A percentile compares a stretch with the other conserved stretches of the same genome.
Conservation (phyloP, 2,113 vertebrate species). For the Neogobius melanostomus region DNA sequence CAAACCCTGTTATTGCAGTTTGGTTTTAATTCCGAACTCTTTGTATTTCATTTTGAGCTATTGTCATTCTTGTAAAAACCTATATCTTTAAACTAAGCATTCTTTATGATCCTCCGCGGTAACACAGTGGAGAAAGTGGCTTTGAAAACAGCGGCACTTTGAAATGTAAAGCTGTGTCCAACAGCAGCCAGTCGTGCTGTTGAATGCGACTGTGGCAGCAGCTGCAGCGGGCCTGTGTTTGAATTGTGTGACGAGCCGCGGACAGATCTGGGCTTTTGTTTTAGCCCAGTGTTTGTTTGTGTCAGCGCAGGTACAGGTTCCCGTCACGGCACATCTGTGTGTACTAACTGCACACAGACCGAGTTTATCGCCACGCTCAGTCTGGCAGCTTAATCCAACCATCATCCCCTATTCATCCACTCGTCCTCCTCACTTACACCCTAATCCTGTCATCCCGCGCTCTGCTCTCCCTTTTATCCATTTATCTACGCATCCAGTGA, state of each 20-base stretch:
- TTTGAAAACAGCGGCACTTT: background rate
- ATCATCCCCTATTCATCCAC: slow-evolving; percentile 77
- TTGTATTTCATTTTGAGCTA: too few relatives aligned
- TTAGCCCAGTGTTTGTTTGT: slow-evolving; percentile 15
- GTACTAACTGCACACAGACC: slow-evolving; percentile 31
- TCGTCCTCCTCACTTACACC: slow-evolving; percentile 74
- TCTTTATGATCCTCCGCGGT: background rate
- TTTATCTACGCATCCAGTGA: slow-evolving; percentile 74
- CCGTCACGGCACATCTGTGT: slow-evolving; percentile 48
- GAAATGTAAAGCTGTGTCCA: background rate
- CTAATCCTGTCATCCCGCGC: slow-evolving; percentile 72
- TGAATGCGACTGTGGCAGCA: background rate
- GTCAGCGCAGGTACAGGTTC: slow-evolving; percentile 39
- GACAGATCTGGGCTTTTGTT: slow-evolving; percentile 30
- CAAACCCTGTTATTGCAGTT: too few relatives aligned
- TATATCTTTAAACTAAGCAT: background rate
- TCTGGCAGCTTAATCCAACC: slow-evolving; percentile 67
- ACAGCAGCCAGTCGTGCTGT: background rate
- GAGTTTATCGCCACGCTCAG: slow-evolving; percentile 66
- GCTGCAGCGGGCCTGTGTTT: slow-evolving; percentile 33
- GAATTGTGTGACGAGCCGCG: slow-evolving; percentile 11
- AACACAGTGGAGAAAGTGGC: background rate
- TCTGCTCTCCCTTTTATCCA: slow-evolving; percentile 65
- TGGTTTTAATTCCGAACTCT: too few relatives aligned
- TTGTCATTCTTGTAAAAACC: background rate